A percentile compares a stretch with the other conserved stretches of the same genome.
These are phyloP conservation scores for Synodontis membranacea DNA, from an alignment of 2,113 vertebrate genomes.

Conservation along the genomic window DNA sequence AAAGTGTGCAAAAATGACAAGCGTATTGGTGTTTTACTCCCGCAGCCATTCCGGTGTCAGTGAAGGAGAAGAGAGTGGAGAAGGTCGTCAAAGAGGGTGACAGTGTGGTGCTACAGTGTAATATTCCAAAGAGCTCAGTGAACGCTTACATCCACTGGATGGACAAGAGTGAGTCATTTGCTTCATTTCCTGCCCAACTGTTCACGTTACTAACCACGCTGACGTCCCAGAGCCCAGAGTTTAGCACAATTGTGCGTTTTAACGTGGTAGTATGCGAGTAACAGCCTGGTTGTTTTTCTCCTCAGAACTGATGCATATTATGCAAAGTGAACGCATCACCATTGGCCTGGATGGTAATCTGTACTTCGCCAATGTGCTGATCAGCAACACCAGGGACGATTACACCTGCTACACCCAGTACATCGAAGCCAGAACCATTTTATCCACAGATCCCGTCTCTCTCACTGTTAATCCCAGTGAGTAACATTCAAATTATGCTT, in stretches of 20 bases:
- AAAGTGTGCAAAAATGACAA: neutral
- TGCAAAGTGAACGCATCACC: constrained; percentile 75
- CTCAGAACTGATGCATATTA: constrained; percentile 77
- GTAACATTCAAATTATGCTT: constrained; percentile 45
- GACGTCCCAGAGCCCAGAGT: neutral
- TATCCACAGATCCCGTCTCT: constrained; percentile 76
- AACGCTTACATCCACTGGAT: constrained; percentile 76
- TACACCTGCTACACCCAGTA: constrained; percentile 87
- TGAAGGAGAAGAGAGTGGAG: constrained; percentile 67
- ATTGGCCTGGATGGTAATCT: constrained; percentile 82
- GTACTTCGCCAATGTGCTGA: constrained; percentile 80
- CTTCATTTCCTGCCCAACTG: neutral
- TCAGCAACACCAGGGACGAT: constrained; percentile 75
- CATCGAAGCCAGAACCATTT: constrained; percentile 75
- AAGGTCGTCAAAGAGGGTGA: constrained; percentile 70
- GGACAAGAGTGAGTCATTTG: constrained; percentile 64
- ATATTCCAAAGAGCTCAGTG: constrained; percentile 75
- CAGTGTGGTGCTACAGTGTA: constrained; percentile 76
- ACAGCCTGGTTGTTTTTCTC: neutral
- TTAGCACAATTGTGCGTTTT: neutral
- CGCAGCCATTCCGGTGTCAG: constrained; percentile 78
- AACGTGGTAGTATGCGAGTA: neutral
- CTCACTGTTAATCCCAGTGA: constrained; percentile 78
- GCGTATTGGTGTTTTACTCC: neutral
- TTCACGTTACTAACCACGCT: no score